Evolutionary conservation across 2,113 vertebrate genomes (phyloP).

Genomic region (Phoenicopterus ruber): DNA sequence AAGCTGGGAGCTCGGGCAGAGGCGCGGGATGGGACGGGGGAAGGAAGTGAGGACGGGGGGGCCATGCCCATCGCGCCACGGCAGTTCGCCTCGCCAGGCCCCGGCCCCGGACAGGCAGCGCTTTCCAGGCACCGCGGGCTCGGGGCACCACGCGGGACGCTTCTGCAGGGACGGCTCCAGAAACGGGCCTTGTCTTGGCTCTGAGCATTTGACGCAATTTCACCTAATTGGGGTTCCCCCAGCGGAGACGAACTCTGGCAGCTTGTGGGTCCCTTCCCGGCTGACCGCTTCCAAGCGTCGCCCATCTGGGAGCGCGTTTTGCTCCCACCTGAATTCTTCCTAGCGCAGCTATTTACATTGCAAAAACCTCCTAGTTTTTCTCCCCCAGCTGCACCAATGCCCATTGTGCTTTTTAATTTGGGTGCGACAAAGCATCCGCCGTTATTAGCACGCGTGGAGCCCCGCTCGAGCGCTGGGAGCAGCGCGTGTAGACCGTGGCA

Average conservation of each 20-base stretch:
- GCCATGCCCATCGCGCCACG: background rate
- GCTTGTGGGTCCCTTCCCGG: background rate
- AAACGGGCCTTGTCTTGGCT: background rate
- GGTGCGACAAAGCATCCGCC: background rate
- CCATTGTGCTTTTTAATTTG: background rate
- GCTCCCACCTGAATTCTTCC: background rate
- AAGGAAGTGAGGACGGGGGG: no score
- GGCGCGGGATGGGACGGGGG: background rate
- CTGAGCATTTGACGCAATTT: background rate
- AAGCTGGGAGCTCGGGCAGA: background rate
- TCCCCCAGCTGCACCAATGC: background rate
- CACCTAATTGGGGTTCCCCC: background rate
- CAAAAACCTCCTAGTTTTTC: background rate
- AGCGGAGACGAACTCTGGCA: background rate
- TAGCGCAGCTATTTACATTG: background rate
- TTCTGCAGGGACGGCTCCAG: background rate
- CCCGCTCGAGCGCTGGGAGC: background rate
- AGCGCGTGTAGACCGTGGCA: background rate
- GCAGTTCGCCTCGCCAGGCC: fast-evolving
- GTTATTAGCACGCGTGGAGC: background rate
- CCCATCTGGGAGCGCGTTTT: background rate
- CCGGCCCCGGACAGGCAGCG: fast-evolving
- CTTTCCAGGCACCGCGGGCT: background rate
- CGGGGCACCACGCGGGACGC: background rate
- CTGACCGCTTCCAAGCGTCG: background rate